These are phyloP conservation scores for Auanema freiburgensis DNA, from an alignment of 2,888 invertebrate genomes.

Conservation along the genomic window DNA sequence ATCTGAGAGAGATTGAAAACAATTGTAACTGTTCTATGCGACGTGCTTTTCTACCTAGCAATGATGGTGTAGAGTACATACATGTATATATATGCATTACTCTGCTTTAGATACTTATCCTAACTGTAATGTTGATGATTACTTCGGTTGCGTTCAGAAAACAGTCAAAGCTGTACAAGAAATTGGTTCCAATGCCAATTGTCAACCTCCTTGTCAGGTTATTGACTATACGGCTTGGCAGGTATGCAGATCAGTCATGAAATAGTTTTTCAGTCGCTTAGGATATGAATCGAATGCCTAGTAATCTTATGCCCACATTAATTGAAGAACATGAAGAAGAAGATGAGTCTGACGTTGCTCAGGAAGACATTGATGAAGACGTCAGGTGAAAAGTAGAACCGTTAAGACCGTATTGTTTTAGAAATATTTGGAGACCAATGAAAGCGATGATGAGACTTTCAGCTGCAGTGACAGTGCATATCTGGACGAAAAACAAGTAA, in stretches of 20 bases:
- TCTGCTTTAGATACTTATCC: slow-evolving; percentile 9
- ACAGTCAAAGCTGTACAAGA: slow-evolving; percentile 40
- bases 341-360: slow-evolving; percentile 52
- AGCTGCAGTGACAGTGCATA: slow-evolving; percentile 35
- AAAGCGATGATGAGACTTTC: slow-evolving; percentile 30
- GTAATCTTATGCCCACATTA: slow-evolving; percentile 58
- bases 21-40: slow-evolving; percentile 55
- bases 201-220: slow-evolving; percentile 56
- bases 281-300: slow-evolving; percentile 61
- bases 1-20: slow-evolving; percentile 53
- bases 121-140: slow-evolving; percentile 59
- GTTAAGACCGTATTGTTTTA: slow-evolving; percentile 1
- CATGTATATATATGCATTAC: too few relatives aligned
- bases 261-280: slow-evolving; percentile 9
- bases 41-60: slow-evolving; percentile 43
- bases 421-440: slow-evolving; percentile 17
- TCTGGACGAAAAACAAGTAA: slow-evolving; percentile 35
- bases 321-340: slow-evolving; percentile 57
- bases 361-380: slow-evolving; percentile 50
- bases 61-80: slow-evolving; percentile 14
- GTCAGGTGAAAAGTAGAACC: slow-evolving; percentile 14
- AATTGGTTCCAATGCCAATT: slow-evolving; percentile 39
- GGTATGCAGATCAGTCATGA: slow-evolving; percentile 18
- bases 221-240: slow-evolving; percentile 64
- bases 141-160: slow-evolving; percentile 57